Base-by-base conservation (phyloP, 2,113 vertebrate species). In the Boleophthalmus pectinirostris region DNA sequence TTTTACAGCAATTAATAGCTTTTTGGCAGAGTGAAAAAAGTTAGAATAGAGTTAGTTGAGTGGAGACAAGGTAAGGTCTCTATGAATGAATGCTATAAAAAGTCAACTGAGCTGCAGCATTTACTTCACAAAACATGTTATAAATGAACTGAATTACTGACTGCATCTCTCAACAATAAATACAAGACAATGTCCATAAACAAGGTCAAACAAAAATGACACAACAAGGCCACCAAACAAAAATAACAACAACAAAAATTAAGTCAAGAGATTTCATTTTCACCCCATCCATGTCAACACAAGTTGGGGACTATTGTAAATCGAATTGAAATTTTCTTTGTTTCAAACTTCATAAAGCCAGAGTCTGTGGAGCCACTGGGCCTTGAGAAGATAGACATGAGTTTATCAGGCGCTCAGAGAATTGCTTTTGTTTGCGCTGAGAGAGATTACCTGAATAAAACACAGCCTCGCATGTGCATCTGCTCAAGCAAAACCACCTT, bases 311-410 rank as follows among this genome's bases (percentile, higher is more conserved):
- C 33, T 64, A 5, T 64, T 64, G 61, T 38, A 64, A 43, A 64
- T 64, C 35, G 8, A 64, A 64, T 64, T 33, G n/a, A 64, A 20
- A 3, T 20, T 64, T 43, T 38, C 61, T 64, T 64, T 64, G 58
- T 61, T 51, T 69, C 54, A 51, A 49, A 69, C 72, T 67, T 66
- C 58, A 72, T 56, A 63, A 29, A 69, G 3, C 21, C 1, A 3
- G 8, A n/a, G 18, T 61, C 25, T 45, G 33, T 21, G 25, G 47
- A 61, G 33, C 9, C 68, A 46, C 35, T 64, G 16, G 47, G 54
- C n/a, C 20, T 58, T 21, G 23, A 35, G 24, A 49, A 68, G 57
- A 78, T 64, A 74, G 25, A 69, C 63, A 64, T 61, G 21, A 69
- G 49, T 70, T 46, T 68, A 20, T 66, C n/a, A 46, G 23, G 33